Evolutionary conservation across 2,888 invertebrate species (phyloP).

Genomic region (Caenorhabditis sp.): DNA sequence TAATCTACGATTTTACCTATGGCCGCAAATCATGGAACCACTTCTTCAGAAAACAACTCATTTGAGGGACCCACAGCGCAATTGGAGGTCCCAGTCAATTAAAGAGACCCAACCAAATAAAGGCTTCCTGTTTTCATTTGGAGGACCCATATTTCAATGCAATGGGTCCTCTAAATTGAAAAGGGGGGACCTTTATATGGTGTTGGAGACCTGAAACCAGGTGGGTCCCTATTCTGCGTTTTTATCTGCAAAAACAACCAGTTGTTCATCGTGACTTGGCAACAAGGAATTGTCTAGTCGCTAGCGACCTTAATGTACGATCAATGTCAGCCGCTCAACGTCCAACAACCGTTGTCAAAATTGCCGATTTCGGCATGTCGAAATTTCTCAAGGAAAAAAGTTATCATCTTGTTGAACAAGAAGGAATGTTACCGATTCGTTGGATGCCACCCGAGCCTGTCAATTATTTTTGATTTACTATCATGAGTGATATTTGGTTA

Average conservation of each 20-base stretch:
- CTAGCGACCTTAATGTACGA: slow-evolving; percentile 57
- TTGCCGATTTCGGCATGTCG: slow-evolving; percentile 70
- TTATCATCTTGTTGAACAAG: slow-evolving; percentile 62
- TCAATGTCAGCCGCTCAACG: slow-evolving; percentile 47
- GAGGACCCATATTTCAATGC: no score
- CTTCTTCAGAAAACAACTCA: no score
- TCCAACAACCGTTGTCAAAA: slow-evolving; percentile 64
- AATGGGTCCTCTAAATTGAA: no score
- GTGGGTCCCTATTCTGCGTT: no score
- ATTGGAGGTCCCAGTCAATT: no score
- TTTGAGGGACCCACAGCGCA: no score
- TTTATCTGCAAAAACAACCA: slow-evolving; percentile 80
- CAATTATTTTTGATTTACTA: slow-evolving; percentile 93
- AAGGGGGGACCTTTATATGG: no score
- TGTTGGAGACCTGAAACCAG: no score
- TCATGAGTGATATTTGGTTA: slow-evolving; percentile 95
- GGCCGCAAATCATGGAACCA: no score
- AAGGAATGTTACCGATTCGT: slow-evolving; percentile 72
- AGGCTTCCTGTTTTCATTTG: no score
- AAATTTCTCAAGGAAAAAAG: slow-evolving; percentile 57
- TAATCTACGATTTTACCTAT: no score
- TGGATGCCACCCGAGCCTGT: slow-evolving; percentile 99
- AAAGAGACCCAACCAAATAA: no score
- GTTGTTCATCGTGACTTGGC: slow-evolving; percentile 88
- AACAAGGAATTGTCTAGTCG: slow-evolving; percentile 91